Evolutionary conservation across 2,888 invertebrate genomes (phyloP).

Genomic region (Chaitophorus viminalis): DNA sequence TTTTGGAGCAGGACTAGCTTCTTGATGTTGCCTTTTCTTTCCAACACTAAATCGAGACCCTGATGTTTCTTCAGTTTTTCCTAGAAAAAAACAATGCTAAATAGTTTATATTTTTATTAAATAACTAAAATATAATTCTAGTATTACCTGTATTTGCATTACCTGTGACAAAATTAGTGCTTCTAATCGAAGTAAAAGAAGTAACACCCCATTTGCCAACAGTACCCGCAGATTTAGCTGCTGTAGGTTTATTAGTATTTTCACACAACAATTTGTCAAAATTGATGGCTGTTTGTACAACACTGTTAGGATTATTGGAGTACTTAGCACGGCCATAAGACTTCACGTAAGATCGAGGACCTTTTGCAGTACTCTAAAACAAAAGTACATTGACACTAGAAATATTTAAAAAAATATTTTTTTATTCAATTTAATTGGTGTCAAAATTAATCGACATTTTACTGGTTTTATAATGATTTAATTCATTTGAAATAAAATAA

Average conservation of each 20-base stretch:
- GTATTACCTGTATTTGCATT: conserved; percentile 61
- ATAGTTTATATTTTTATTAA: conserved; percentile 22
- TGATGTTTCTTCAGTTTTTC: conserved; percentile 60
- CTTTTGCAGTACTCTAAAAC: conserved; percentile 58
- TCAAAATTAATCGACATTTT: conserved; percentile 10
- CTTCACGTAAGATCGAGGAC: conserved; percentile 61
- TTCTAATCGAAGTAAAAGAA: conserved; percentile 89
- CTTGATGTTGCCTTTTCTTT: conserved; percentile 67
- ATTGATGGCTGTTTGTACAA: conserved; percentile 71
- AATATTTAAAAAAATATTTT: not conserved
- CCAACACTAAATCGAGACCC: conserved; percentile 63
- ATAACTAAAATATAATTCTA: conserved; percentile 30
- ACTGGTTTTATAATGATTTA: not conserved
- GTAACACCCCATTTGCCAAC: conserved; percentile 95
- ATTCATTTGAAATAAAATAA: too few species aligned
- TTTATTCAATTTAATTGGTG: not conserved
- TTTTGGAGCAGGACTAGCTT: conserved; percentile 70
- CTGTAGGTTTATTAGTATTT: conserved; percentile 87
- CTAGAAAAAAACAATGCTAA: conserved; percentile 35
- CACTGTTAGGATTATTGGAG: conserved; percentile 64
- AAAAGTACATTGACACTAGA: conserved; percentile 26
- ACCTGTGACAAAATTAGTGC: conserved; percentile 69
- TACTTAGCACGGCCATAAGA: conserved; percentile 64
- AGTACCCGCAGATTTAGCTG: conserved; percentile 88
- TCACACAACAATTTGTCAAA: conserved; percentile 77